A percentile compares a stretch with the other conserved stretches of the same genome.
Evolutionary conservation across 1,140 invertebrate genomes (phyloP).

Genomic region (Drosophila neocordata): DNA sequence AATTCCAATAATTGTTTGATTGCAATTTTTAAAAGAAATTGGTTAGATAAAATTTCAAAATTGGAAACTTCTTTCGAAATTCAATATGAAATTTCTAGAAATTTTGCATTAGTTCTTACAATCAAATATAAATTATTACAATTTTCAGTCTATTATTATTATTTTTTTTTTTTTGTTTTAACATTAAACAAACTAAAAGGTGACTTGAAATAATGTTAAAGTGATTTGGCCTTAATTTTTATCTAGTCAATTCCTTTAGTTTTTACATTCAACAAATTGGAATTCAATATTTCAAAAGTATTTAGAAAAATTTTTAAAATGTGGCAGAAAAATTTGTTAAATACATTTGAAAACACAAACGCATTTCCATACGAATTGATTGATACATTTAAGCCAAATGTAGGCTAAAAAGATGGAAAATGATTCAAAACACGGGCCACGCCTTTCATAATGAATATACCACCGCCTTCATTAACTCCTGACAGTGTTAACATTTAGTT

Average conservation of each 20-base stretch:
- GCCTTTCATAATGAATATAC: conserved; percentile 33
- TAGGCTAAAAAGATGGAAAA: conserved; percentile 32
- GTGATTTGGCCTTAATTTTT: neutral
- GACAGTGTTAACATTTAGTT: conserved; percentile 58
- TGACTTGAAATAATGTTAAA: neutral
- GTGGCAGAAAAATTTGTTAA: neutral
- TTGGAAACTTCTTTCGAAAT: neutral
- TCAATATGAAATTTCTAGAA: neutral
- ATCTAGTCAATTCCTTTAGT: neutral
- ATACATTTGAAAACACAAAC: too few relatives aligned
- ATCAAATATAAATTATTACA: neutral
- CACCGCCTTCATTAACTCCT: conserved; percentile 37
- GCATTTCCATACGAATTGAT: neutral
- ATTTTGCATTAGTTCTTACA: neutral
- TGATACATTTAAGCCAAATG: neutral
- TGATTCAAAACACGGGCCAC: conserved; percentile 40
- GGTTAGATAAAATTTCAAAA: neutral
- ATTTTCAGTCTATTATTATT: conserved; percentile 1
- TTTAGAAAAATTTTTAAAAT: neutral
- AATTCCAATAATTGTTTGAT: neutral
- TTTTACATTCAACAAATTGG: neutral
- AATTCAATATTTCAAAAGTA: neutral
- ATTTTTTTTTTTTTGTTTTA: neutral
- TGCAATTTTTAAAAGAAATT: neutral
- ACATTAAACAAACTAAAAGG: neutral